Percentiles rank a stretch among this genome's conserved stretches.
phyloP scores from a whole-genome alignment of 2,113 vertebrate genomes.

The Odocoileus hemionus region DNA sequence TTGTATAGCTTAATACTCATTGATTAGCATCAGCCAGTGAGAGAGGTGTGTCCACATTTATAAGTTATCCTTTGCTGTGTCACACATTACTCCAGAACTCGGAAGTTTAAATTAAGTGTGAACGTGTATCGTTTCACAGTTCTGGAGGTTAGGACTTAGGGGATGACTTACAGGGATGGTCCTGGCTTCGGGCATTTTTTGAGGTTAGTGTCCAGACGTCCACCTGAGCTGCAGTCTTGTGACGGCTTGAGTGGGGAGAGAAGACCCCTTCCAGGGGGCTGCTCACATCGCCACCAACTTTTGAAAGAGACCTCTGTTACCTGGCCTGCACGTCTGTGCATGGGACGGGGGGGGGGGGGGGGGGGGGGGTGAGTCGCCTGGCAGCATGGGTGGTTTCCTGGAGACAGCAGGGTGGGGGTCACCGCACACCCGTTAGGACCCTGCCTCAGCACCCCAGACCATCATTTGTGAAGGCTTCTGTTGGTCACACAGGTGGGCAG shows the following conservation, averaged over 20 bases:
- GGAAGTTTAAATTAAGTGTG: background rate
- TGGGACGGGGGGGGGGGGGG: rapidly evolving
- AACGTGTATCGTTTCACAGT: background rate
- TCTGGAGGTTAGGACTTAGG: background rate
- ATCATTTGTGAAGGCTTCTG: background rate
- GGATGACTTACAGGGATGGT: background rate
- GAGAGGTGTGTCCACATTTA: background rate
- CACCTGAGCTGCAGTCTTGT: background rate
- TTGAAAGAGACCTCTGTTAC: background rate
- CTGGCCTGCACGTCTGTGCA: rapidly evolving
- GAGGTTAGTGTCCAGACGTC: background rate
- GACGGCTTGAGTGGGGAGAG: background rate
- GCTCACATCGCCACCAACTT: background rate
- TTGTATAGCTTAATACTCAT: background rate
- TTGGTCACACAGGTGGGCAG: background rate
- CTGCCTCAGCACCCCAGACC: background rate
- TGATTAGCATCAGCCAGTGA: background rate
- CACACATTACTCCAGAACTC: background rate
- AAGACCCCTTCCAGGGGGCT: background rate
- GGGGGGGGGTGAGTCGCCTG: background rate
- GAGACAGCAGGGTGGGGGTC: background rate
- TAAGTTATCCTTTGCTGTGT: background rate
- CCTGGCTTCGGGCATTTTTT: background rate
- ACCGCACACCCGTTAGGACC: background rate
- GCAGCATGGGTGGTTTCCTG: background rate